phyloP scores from a whole-genome alignment of 2,113 vertebrate genomes.

The Semnornis frantzii region DNA sequence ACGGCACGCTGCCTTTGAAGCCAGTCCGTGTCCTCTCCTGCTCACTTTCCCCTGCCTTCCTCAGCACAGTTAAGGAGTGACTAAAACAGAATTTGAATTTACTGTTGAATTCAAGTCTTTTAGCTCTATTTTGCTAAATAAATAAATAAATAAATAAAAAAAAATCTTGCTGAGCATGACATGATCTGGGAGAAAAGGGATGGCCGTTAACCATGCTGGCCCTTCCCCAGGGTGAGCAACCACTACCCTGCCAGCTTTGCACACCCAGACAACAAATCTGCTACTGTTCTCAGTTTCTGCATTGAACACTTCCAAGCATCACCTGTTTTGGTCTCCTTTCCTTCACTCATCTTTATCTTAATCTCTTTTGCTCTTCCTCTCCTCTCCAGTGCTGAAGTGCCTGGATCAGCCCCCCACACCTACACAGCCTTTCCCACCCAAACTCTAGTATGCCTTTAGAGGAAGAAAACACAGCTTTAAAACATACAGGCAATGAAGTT shows the following conservation, averaged over 20 bases:
- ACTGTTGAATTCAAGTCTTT: background rate
- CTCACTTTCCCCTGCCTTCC: background rate
- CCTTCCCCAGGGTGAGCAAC: background rate
- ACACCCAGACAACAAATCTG: background rate
- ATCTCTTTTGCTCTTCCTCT: background rate
- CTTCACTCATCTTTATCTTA: background rate
- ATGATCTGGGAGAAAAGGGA: background rate
- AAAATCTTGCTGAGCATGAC: background rate
- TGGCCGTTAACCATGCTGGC: background rate
- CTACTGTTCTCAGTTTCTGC: background rate
- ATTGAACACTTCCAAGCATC: background rate
- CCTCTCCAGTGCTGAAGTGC: background rate
- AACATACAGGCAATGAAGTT: background rate
- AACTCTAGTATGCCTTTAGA: background rate
- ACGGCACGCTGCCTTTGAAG: background rate
- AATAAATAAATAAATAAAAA: background rate
- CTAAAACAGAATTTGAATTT: background rate
- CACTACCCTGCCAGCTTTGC: background rate
- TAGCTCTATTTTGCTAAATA: background rate
- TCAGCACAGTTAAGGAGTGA: background rate
- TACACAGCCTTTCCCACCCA: background rate
- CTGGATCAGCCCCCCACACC: background rate
- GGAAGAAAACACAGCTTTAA: background rate
- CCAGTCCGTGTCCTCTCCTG: background rate
- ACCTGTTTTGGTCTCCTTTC: background rate